Conservation (phyloP, 2,888 invertebrate genomes). For the Drosophila parthenogenetica region DNA sequence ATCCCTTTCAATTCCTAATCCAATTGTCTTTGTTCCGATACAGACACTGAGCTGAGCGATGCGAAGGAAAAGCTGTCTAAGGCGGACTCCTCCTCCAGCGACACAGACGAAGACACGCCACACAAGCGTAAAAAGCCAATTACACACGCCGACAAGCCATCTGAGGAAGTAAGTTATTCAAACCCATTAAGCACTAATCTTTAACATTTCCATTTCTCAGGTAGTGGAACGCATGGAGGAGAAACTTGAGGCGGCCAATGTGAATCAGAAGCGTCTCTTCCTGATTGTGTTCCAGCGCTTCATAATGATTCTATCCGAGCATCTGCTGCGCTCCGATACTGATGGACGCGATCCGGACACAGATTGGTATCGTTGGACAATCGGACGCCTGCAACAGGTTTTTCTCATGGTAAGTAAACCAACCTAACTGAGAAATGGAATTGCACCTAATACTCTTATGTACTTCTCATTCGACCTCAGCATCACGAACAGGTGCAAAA, state of each 20-base stretch:
- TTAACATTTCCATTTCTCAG: conserved; percentile 82
- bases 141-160: conserved; percentile 87
- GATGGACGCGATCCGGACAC: conserved; percentile 97
- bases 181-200: neutral
- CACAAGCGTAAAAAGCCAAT: conserved; percentile 85
- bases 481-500: conserved; percentile 99
- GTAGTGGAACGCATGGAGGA: conserved; percentile 98
- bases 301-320: conserved; percentile 98
- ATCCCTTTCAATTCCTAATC: neutral
- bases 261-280: conserved; percentile 98
- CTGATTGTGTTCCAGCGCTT: conserved; percentile 99
- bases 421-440: neutral
- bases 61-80: conserved; percentile 94
- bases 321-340: conserved; percentile 96
- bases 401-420: conserved; percentile 92
- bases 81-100: conserved; percentile 92
- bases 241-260: conserved; percentile 96
- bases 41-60: conserved; percentile 91
- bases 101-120: conserved; percentile 90
- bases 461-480: conserved; percentile 86
- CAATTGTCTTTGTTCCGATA: too few species aligned
- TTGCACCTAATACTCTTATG: neutral
- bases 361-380: conserved; percentile 98
- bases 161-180: conserved; percentile 86
- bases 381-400: conserved; percentile 97